These are phyloP conservation scores for Rattus rattus DNA, from an alignment of 2,113 vertebrate genomes.

Conservation along the genomic window DNA sequence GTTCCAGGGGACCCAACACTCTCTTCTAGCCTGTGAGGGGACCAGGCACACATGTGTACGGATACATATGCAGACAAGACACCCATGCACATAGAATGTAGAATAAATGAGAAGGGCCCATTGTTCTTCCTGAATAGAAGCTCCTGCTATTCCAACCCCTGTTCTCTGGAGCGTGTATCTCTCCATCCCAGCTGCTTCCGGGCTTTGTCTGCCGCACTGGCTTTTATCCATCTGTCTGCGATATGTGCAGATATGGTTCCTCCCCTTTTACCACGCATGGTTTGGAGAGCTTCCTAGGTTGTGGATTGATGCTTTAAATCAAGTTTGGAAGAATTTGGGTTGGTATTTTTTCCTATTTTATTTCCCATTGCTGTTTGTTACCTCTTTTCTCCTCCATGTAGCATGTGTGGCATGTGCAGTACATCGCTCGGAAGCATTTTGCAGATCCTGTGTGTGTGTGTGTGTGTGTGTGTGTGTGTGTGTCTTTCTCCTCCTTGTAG, in stretches of 20 bases:
- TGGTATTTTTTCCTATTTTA: background rate
- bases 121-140: background rate
- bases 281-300: background rate
- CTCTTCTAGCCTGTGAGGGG: background rate
- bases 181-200: background rate
- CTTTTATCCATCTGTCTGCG: background rate
- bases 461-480: background rate
- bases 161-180: background rate
- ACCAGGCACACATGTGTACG: background rate
- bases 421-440: background rate
- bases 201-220: background rate
- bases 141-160: background rate
- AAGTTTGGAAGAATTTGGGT: background rate
- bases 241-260: background rate
- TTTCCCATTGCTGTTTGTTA: background rate
- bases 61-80: background rate
- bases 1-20: background rate
- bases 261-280: background rate
- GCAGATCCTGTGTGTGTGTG: background rate
- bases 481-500: background rate
- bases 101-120: background rate
- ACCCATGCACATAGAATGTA: background rate
- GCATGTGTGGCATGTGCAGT: too few species aligned
- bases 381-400: background rate
- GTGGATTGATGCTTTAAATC: conserved; percentile 2